phyloP scores from a whole-genome alignment of 37 sponge, comb jelly and placozoan species.

The Bolinopsis microptera region DNA sequence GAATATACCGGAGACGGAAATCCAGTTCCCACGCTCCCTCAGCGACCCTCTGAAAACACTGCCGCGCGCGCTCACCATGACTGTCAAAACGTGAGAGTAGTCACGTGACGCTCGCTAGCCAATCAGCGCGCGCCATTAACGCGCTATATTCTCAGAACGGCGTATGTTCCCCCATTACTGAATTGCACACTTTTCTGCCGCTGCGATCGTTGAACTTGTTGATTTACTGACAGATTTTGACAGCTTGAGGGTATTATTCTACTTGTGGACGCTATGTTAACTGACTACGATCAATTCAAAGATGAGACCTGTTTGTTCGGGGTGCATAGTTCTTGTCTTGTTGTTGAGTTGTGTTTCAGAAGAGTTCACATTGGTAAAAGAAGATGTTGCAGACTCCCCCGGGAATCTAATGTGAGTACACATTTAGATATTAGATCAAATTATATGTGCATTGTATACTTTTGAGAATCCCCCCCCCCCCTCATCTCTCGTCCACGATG shows the following conservation, averaged over 20 bases:
- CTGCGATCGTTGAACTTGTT: neutral
- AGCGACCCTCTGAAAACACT: neutral
- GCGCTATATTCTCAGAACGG: neutral
- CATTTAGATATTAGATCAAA: neutral
- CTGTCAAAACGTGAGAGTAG: neutral
- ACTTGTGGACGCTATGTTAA: neutral
- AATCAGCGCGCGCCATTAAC: slow-evolving; percentile 16
- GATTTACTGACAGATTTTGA: neutral
- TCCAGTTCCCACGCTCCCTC: neutral
- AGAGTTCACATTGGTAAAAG: slow-evolving; percentile 58
- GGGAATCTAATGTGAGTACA: slow-evolving; percentile 46
- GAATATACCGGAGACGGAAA: neutral
- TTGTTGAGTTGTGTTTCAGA: slow-evolving; percentile 55
- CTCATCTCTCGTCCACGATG: too few species aligned
- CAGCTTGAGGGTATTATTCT: neutral
- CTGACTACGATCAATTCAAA: neutral
- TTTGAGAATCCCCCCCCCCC: too few species aligned
- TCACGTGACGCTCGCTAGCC: slow-evolving; percentile 1
- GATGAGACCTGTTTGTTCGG: slow-evolving; percentile 49
- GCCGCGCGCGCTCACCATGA: neutral
- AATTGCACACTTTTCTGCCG: neutral
- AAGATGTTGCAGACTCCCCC: slow-evolving; percentile 44
- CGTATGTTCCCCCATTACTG: neutral
- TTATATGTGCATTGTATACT: neutral
- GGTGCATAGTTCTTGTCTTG: slow-evolving; percentile 24